Conservation (phyloP, 2,113 vertebrate genomes). For the Tachuris rubrigastra region DNA sequence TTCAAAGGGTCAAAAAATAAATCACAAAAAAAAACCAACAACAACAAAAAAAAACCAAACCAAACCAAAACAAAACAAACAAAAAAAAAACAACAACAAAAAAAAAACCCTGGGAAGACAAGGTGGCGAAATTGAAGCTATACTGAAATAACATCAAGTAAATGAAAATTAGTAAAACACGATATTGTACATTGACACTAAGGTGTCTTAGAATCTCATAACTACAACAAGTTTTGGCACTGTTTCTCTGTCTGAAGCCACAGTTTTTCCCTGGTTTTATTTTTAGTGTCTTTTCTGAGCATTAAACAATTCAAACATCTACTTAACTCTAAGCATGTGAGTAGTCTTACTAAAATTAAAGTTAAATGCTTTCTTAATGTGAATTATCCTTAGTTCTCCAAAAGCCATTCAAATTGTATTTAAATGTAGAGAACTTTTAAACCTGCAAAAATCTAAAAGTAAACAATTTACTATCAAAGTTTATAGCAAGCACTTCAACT, state of each 20-base stretch:
- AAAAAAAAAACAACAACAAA: too few relatives aligned
- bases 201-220: background rate
- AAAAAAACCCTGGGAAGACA: background rate
- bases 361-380: background rate
- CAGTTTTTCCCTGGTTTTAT: background rate
- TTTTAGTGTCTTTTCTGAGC: background rate
- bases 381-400: background rate
- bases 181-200: background rate
- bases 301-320: constrained; percentile 4
- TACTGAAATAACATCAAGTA: background rate
- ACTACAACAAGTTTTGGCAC: background rate
- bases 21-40: background rate
- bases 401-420: background rate
- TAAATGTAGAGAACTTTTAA: background rate
- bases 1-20: background rate
- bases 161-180: background rate
- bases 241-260: background rate
- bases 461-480: constrained; percentile 5
- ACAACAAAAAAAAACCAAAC: too few relatives aligned
- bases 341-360: background rate
- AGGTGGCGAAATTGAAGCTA: background rate
- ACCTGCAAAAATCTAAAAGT: constrained; percentile 29
- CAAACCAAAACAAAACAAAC: too few relatives aligned
- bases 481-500: constrained; percentile 19
- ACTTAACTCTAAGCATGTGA: background rate